Evolutionary conservation across 2,888 invertebrate genomes (phyloP), one percentile per base, ranked within the genome.

Genomic region (Eretmocerus hayati): DNA sequence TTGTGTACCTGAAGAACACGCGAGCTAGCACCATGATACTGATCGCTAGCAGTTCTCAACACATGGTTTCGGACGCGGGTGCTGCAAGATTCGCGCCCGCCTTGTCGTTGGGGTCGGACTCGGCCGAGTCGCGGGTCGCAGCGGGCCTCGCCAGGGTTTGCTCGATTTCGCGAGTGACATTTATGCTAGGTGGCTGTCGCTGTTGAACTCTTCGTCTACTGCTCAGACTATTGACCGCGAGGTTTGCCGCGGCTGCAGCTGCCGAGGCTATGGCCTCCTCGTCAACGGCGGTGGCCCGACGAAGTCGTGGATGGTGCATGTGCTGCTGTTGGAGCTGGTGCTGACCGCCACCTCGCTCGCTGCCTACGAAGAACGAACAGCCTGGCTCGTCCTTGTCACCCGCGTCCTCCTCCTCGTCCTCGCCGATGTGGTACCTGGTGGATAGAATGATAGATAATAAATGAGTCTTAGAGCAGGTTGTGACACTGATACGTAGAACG

Each of bases 21-120:
- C n/a, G n/a, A n/a, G n/a, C n/a, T n/a, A n/a, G n/a, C n/a, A n/a
- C n/a, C n/a, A n/a, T n/a, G n/a, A n/a, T n/a, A n/a, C n/a, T n/a
- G n/a, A n/a, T n/a, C n/a, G n/a, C n/a, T n/a, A n/a, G n/a, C n/a
- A n/a, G 26, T 26, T 11, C 26, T 26, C 26, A 69, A 53, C 71
- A 71, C 71, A 71, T 71, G 9, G 70, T 71, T 53, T 71, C 71
- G 3, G 69, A 69, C 26, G 71, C 70, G 2, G 71, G 71, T 1
- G 69, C 65, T 15, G 71, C 67, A 19, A 65, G 65, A 16, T 56
- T 62, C 42, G 56, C 60, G 44, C 65, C 55, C 46, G 57, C 60
- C 39, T 67, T 63, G 32, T 68, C 65, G n/a, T 60, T 66, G 4
- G 62, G 58, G 40, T 66, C 66, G 8, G 62, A 55, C 5, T 53